phyloP scores from a whole-genome alignment of 2,797 vertebrate species.

The Acridotheres tristis region DNA sequence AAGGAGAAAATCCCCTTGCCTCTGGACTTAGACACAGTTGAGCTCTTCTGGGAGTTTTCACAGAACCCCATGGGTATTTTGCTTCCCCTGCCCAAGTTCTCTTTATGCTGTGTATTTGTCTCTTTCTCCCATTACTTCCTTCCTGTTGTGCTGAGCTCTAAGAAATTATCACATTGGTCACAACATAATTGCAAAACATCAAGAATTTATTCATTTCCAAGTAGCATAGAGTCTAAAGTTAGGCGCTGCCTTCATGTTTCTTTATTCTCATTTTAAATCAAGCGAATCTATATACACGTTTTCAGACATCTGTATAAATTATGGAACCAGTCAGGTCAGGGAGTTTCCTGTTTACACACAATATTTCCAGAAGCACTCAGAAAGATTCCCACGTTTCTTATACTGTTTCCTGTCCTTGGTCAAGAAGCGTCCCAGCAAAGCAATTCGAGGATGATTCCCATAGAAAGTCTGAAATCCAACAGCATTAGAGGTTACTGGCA shows the following conservation, averaged over 20 bases:
- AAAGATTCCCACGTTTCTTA: slow-evolving; percentile 70
- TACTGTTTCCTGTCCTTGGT: slow-evolving; percentile 66
- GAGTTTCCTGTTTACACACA: slow-evolving; percentile 68
- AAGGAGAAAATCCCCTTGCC: neutral
- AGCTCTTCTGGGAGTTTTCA: neutral
- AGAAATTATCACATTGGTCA: neutral
- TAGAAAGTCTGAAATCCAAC: slow-evolving; percentile 45
- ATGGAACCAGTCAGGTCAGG: neutral
- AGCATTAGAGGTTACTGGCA: neutral
- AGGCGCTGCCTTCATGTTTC: neutral
- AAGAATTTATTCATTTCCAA: slow-evolving; percentile 70
- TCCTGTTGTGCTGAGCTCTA: neutral
- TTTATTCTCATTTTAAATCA: slow-evolving; percentile 15
- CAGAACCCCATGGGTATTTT: neutral
- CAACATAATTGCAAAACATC: slow-evolving; percentile 67
- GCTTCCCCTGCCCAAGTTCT: neutral
- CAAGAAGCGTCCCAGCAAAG: slow-evolving; percentile 62
- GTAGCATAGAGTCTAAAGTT: slow-evolving; percentile 5
- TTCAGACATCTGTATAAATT: slow-evolving; percentile 42
- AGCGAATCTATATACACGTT: neutral
- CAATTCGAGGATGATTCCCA: slow-evolving; percentile 36
- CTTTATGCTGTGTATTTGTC: neutral
- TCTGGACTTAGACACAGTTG: neutral
- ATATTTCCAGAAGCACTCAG: slow-evolving; percentile 83
- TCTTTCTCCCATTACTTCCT: neutral